Evolutionary conservation across 2,113 vertebrate genomes (phyloP).

Genomic region (Vombatus ursinus): DNA sequence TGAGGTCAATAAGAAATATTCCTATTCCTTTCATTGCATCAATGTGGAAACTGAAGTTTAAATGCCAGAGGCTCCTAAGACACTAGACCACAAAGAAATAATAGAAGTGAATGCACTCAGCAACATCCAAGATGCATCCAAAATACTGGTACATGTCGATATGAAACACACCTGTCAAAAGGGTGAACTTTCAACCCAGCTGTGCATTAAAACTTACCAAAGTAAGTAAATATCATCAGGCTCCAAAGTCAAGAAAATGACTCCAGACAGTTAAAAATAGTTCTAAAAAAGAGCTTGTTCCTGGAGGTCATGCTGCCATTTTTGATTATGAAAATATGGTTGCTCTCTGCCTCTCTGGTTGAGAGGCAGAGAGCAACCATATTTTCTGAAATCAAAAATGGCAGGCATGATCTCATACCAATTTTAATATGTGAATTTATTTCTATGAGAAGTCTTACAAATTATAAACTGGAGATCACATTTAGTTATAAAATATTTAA

Average conservation of each 20-base stretch:
- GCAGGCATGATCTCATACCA: neutral
- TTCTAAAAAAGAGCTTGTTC: conserved; percentile 40
- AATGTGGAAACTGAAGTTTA: conserved; percentile 26
- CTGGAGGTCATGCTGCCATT: neutral
- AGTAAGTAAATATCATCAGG: conserved; percentile 43
- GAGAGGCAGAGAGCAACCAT: neutral
- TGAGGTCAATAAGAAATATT: neutral
- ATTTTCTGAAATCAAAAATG: neutral
- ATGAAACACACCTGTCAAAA: conserved; percentile 48
- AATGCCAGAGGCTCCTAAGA: conserved; percentile 42
- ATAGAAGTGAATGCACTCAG: neutral
- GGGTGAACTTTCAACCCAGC: neutral
- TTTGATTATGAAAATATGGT: neutral
- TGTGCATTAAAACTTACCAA: neutral
- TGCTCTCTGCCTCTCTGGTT: neutral
- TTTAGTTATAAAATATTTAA: neutral
- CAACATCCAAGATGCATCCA: conserved; percentile 15
- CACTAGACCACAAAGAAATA: neutral
- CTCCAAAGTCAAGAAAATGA: conserved; percentile 40
- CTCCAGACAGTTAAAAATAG: conserved; percentile 47
- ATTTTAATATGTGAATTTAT: neutral
- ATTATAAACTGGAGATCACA: neutral
- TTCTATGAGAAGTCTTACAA: neutral
- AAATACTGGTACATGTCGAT: neutral
- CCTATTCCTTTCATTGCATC: neutral